A percentile compares a stretch with the other conserved stretches of the same genome.
These are phyloP conservation scores for Thaleichthys pacificus DNA, from an alignment of 2,797 vertebrate genomes.

Conservation along the genomic window DNA sequence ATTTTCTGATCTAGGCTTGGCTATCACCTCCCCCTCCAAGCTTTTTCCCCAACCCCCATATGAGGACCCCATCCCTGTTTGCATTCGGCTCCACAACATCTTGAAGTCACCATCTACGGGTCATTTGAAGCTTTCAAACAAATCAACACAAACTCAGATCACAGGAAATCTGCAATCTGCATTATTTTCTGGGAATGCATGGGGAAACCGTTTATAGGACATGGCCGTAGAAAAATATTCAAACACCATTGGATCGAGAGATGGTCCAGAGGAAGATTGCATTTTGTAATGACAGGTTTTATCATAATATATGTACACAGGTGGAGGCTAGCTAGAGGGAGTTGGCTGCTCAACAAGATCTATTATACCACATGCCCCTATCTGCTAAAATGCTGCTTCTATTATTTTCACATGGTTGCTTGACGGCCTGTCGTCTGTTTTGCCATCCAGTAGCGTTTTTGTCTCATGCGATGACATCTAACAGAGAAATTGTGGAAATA, in stretches of 20 bases:
- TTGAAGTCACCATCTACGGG: constrained; percentile 75
- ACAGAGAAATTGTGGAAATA: constrained; percentile 25
- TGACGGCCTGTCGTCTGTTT: constrained; percentile 23
- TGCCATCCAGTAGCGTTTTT: constrained; percentile 10
- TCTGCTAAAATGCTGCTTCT: neutral
- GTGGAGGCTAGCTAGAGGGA: constrained; percentile 21
- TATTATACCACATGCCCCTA: constrained; percentile 12
- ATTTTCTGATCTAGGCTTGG: constrained; percentile 78
- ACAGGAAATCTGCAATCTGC: constrained; percentile 42
- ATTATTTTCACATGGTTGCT: constrained; percentile 19
- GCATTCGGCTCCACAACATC: constrained; percentile 57
- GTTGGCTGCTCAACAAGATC: constrained; percentile 12
- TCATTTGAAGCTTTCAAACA: constrained; percentile 82
- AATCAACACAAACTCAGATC: constrained; percentile 79
- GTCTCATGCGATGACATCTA: constrained; percentile 22
- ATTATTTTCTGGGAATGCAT: constrained; percentile 41
- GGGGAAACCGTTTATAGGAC: constrained; percentile 50
- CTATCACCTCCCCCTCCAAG: constrained; percentile 68
- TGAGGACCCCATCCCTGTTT: constrained; percentile 47
- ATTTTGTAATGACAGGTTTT: constrained; percentile 24
- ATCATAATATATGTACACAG: constrained; percentile 30
- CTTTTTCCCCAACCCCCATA: neutral
- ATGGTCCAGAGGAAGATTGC: constrained; percentile 20
- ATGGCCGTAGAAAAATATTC: constrained; percentile 28
- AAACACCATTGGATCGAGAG: constrained; percentile 17